A percentile compares a stretch with the other conserved stretches of the same genome.
These are phyloP conservation scores for Suncus etruscus DNA, from an alignment of 2,113 vertebrate genomes.

Conservation along the genomic window DNA sequence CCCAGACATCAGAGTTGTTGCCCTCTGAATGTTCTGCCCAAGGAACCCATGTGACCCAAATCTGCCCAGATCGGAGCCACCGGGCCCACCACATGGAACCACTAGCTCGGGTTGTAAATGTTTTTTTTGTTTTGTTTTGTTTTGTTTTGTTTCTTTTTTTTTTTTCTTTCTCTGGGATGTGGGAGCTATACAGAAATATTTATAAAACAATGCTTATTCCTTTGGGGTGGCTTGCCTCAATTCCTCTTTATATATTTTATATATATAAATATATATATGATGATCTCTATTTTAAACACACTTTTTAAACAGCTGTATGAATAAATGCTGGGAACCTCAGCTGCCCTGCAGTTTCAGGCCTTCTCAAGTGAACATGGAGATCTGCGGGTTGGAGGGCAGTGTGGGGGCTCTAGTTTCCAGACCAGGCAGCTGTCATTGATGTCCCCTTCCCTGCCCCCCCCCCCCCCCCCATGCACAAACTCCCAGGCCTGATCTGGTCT, in stretches of 20 bases:
- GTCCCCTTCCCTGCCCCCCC: background rate
- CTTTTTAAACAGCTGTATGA: conserved; percentile 84
- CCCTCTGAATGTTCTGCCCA: conserved; percentile 30
- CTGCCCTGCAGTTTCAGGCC: conserved; percentile 36
- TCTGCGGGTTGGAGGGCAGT: background rate
- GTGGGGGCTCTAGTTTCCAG: conserved; percentile 37
- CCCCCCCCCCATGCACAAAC: background rate
- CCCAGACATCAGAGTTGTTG: background rate
- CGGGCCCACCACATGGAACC: conserved; percentile 89
- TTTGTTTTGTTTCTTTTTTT: conserved; percentile 89
- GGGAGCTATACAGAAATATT: conserved; percentile 96
- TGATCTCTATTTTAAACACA: conserved; percentile 84
- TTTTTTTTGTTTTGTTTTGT: conserved; percentile 90
- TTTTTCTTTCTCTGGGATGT: conserved; percentile 82
- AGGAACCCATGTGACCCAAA: background rate
- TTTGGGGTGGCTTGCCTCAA: conserved; percentile 73
- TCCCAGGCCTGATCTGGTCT: conserved; percentile 57
- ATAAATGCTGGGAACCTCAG: conserved; percentile 83
- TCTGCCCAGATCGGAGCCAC: background rate
- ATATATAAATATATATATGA: conserved; percentile 82
- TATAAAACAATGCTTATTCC: conserved; percentile 92
- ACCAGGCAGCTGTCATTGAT: conserved; percentile 69
- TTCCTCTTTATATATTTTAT: conserved; percentile 83
- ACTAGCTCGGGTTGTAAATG: conserved; percentile 96
- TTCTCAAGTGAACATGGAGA: conserved; percentile 35